These are phyloP conservation scores for Epinotia brunnichana DNA, from an alignment of 2,888 invertebrate genomes.

Conservation along the genomic window DNA sequence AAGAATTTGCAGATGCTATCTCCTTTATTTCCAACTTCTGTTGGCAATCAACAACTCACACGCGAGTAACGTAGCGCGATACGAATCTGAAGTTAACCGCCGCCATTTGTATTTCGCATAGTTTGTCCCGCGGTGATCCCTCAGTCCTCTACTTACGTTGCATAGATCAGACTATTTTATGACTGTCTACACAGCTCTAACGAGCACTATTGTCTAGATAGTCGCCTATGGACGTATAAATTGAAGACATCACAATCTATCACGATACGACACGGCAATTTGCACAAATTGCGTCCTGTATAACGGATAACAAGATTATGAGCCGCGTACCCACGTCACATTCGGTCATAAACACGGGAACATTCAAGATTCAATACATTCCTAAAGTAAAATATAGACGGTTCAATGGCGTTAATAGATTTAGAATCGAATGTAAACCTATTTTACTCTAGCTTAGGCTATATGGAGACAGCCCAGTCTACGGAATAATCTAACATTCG, in stretches of 20 bases:
- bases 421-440: neutral
- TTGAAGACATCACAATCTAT: constrained; percentile 56
- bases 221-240: constrained; percentile 58
- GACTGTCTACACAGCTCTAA: constrained; percentile 61
- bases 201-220: constrained; percentile 66
- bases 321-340: constrained; percentile 13
- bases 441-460: neutral
- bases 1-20: constrained; percentile 59
- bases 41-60: constrained; percentile 62
- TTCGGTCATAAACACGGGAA: constrained; percentile 23
- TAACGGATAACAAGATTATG: constrained; percentile 38
- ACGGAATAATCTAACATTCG: neutral
- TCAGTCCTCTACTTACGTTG: constrained; percentile 57
- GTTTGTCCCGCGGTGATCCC: constrained; percentile 53
- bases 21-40: constrained; percentile 59
- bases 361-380: constrained; percentile 12
- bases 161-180: constrained; percentile 71
- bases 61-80: constrained; percentile 62
- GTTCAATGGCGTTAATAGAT: constrained; percentile 5
- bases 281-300: constrained; percentile 58
- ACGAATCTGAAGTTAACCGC: constrained; percentile 60
- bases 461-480: neutral
- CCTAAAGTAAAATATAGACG: constrained; percentile 3
- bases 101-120: constrained; percentile 57
- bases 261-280: constrained; percentile 53